These are phyloP conservation scores for Maccullochella peelii DNA, from an alignment of 2,113 vertebrate species.

Conservation along the genomic window DNA sequence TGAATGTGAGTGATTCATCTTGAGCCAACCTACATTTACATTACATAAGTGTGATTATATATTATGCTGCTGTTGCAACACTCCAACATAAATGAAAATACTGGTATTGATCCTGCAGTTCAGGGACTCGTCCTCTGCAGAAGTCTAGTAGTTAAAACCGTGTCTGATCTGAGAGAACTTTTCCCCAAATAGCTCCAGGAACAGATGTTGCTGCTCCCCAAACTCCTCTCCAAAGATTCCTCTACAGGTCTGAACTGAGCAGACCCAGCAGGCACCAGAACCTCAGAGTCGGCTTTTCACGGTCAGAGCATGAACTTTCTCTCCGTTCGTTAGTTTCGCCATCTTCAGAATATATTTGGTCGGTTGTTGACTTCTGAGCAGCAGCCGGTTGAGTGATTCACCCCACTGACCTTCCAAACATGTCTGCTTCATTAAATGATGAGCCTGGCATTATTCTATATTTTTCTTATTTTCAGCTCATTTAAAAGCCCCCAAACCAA, in stretches of 20 bases:
- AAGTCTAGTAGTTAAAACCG: neutral
- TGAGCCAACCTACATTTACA: too few relatives aligned
- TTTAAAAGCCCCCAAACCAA: neutral
- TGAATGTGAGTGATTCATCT: too few relatives aligned
- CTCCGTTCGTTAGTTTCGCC: neutral
- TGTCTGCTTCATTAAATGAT: neutral
- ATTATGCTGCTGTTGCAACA: neutral
- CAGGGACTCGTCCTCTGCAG: neutral
- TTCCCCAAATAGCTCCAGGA: neutral
- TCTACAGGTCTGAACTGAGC: neutral
- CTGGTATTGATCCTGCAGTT: neutral
- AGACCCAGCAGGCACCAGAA: too few relatives aligned
- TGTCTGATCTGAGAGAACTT: neutral
- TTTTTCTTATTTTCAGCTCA: neutral
- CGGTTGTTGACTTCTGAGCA: neutral
- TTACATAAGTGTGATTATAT: too few relatives aligned
- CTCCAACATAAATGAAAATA: neutral
- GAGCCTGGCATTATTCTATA: neutral
- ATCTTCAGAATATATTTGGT: neutral
- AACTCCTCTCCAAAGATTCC: neutral
- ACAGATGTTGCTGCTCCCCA: neutral
- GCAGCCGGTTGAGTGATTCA: neutral
- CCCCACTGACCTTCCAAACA: neutral
- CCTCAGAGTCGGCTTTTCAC: neutral
- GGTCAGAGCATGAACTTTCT: neutral